These are phyloP conservation scores for Sebastes fasciatus DNA, from an alignment of 2,113 vertebrate species.

Conservation along the genomic window DNA sequence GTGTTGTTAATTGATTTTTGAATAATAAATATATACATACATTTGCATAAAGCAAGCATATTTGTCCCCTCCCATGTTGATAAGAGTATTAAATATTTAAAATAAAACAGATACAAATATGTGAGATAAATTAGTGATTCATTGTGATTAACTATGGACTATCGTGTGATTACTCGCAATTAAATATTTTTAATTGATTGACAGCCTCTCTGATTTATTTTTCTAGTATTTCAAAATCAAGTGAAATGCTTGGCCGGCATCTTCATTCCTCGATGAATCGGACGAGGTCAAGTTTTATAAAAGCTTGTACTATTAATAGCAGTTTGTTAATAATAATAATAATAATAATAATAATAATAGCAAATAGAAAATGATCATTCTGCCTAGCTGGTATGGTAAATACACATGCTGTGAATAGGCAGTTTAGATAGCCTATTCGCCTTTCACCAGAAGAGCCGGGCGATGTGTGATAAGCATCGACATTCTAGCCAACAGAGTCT, in stretches of 20 bases:
- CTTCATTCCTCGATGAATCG: conserved; percentile 21
- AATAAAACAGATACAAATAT: too few relatives aligned
- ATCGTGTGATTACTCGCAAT: too few relatives aligned
- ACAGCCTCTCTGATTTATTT: neutral
- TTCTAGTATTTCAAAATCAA: conserved; percentile 14
- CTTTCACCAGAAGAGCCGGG: conserved; percentile 75
- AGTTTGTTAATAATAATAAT: conserved; percentile 68
- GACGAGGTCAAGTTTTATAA: conserved; percentile 25
- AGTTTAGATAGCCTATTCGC: conserved; percentile 76
- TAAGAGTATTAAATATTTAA: too few relatives aligned
- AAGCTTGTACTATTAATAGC: conserved; percentile 57
- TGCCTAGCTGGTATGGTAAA: conserved; percentile 63
- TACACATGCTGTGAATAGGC: conserved; percentile 70
- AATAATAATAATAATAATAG: conserved; percentile 73
- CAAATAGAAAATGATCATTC: conserved; percentile 69
- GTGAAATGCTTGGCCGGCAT: neutral
- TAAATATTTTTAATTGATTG: too few relatives aligned
- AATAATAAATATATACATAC: too few relatives aligned
- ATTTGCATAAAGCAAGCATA: too few relatives aligned
- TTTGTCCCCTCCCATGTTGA: too few relatives aligned
- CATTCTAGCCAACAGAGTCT: conserved; percentile 80
- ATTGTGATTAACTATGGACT: too few relatives aligned
- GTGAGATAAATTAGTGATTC: too few relatives aligned
- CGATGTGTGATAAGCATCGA: conserved; percentile 79
- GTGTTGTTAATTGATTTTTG: too few relatives aligned